phyloP scores from a whole-genome alignment of 53 echinoderm and acorn worm genomes.

The Stichopus horrens region DNA sequence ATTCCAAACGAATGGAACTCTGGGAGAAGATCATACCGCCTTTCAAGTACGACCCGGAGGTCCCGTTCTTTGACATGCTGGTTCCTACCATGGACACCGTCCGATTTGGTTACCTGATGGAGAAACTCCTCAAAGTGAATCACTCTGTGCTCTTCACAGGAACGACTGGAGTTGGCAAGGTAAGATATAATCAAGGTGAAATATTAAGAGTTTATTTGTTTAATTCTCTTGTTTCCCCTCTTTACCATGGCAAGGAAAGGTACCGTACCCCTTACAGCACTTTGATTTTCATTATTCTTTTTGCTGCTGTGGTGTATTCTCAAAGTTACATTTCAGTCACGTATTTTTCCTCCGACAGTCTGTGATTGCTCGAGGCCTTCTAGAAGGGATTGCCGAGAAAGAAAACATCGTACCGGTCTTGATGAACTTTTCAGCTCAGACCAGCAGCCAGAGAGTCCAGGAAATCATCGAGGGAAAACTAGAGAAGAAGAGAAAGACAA shows the following conservation, averaged over 20 bases:
- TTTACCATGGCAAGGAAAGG: neutral
- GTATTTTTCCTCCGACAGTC: slow-evolving; percentile 52
- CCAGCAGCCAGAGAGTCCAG: slow-evolving; percentile 91
- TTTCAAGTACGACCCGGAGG: slow-evolving; percentile 94
- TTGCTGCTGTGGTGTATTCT: neutral
- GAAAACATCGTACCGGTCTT: slow-evolving; percentile 87
- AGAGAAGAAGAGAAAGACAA: slow-evolving; percentile 98
- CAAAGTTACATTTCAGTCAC: no score
- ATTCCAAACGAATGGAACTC: slow-evolving; percentile 91
- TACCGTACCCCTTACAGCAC: neutral
- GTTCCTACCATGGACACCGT: slow-evolving; percentile 98
- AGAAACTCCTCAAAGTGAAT: slow-evolving; percentile 81
- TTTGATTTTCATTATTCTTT: neutral
- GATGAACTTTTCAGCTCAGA: slow-evolving; percentile 99
- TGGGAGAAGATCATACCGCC: slow-evolving; percentile 98
- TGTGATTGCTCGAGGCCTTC: slow-evolving; percentile 90
- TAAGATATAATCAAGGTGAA: slow-evolving; percentile 8
- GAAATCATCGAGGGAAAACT: slow-evolving; percentile 97
- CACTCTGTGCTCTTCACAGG: slow-evolving; percentile 95
- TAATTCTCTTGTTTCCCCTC: neutral
- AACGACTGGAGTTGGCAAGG: slow-evolving; percentile 99
- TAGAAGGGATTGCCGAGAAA: slow-evolving; percentile 86
- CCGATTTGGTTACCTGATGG: slow-evolving; percentile 97
- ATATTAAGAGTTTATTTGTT: neutral
- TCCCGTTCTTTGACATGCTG: slow-evolving; percentile 99